Percentiles rank a stretch among this genome's conserved stretches.
Evolutionary conservation across 2,888 invertebrate genomes (phyloP).

Genomic region (Xestia sexstrigata): DNA sequence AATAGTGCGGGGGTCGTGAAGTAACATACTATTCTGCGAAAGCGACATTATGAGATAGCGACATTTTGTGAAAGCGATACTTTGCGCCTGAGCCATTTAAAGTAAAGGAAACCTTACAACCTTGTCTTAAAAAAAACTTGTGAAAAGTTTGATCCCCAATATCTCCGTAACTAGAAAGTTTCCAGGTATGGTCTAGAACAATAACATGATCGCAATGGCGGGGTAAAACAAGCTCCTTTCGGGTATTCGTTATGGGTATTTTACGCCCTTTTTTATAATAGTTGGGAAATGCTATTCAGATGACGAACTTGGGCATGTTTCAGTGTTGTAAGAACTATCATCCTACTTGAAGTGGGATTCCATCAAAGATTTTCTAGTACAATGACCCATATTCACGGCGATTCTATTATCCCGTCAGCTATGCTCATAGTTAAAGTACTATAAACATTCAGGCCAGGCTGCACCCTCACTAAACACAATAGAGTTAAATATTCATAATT

Average conservation of each 20-base stretch:
- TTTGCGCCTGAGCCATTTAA: no score
- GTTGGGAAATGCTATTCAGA: neutral
- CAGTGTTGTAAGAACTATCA: neutral
- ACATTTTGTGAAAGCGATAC: no score
- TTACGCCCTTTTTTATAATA: no score
- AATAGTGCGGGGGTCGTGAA: neutral
- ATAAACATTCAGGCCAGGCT: neutral
- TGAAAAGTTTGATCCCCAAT: no score
- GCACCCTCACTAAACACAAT: neutral
- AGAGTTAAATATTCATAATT: slow-evolving; percentile 5
- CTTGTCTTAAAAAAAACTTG: no score
- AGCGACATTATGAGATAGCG: no score
- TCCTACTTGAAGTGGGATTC: neutral
- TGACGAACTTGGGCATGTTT: neutral
- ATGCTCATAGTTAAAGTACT: neutral
- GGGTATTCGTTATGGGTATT: no score
- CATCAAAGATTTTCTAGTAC: neutral
- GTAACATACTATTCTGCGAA: no score
- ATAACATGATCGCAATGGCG: neutral
- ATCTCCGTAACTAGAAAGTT: neutral
- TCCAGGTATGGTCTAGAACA: neutral
- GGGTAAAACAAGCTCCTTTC: neutral
- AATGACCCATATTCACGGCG: neutral
- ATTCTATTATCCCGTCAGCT: neutral
- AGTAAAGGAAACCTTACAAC: no score